phyloP scores from a whole-genome alignment of 2,888 invertebrate species.

The Drosophila niveifrons region DNA sequence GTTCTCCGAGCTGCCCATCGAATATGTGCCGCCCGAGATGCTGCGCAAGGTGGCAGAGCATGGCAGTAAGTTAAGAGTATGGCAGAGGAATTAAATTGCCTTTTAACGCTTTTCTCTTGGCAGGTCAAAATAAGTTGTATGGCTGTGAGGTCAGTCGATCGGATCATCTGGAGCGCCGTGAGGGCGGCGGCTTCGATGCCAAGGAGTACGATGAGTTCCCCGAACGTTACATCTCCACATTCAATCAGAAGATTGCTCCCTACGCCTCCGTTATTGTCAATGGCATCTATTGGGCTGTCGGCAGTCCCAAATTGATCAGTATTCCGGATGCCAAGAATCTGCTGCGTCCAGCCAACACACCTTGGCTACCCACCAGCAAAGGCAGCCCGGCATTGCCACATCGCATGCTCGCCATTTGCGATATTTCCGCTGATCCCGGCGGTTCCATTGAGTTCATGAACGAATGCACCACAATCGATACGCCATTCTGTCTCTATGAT shows the following conservation, averaged over 20 bases:
- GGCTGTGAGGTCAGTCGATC: slow-evolving; percentile 97
- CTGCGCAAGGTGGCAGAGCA: slow-evolving; percentile 97
- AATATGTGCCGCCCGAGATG: slow-evolving; percentile 98
- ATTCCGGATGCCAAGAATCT: slow-evolving; percentile 99
- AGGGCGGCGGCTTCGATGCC: slow-evolving; percentile 96
- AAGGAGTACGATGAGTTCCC: slow-evolving; percentile 96
- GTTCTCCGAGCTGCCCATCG: slow-evolving; percentile 98
- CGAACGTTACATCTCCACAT: slow-evolving; percentile 97
- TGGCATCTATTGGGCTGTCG: slow-evolving; percentile 99
- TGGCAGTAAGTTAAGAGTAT: slow-evolving; percentile 91
- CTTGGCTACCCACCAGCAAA: slow-evolving; percentile 96
- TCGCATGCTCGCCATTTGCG: slow-evolving; percentile 97
- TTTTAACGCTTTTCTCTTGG: not conserved
- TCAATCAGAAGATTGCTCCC: slow-evolving; percentile 98
- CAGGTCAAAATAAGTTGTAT: slow-evolving; percentile 97
- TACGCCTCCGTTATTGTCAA: slow-evolving; percentile 98
- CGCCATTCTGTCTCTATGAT: slow-evolving; percentile 99
- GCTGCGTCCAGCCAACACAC: slow-evolving; percentile 94
- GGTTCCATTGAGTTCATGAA: slow-evolving; percentile 99
- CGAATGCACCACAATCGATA: slow-evolving; percentile 99
- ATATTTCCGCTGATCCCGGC: slow-evolving; percentile 99
- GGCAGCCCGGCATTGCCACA: slow-evolving; percentile 96
- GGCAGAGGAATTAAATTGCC: not conserved
- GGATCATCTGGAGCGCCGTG: slow-evolving; percentile 96
- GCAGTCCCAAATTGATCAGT: slow-evolving; percentile 97